Conservation (phyloP, 2,888 invertebrate species). For the Cryptocheilus praepositus region DNA sequence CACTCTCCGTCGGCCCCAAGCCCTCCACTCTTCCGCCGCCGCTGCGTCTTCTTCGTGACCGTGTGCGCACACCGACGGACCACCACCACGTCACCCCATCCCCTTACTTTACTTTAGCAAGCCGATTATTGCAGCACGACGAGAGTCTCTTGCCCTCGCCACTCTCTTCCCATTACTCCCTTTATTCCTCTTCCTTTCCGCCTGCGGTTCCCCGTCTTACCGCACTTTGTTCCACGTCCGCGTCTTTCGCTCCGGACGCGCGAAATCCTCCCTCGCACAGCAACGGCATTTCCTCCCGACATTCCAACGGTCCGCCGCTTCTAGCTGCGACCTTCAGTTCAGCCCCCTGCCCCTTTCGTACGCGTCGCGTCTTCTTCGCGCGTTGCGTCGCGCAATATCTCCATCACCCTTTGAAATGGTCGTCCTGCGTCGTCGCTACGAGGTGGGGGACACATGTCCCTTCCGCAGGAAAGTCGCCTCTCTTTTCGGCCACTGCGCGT, state of each 20-base stretch:
- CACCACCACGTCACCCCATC: conserved; percentile 46
- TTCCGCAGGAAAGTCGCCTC: not conserved
- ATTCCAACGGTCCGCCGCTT: conserved; percentile 22
- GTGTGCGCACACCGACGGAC: conserved; percentile 39
- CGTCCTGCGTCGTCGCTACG: not conserved
- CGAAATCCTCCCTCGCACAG: not conserved
- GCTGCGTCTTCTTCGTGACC: conserved; percentile 32
- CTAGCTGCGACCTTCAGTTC: conserved; percentile 11
- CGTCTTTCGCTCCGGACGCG: not conserved
- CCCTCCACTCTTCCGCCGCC: conserved; percentile 23
- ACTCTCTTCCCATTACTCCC: not conserved
- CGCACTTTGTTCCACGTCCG: conserved; percentile 3
- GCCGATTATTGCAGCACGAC: conserved; percentile 48
- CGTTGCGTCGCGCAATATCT: conserved; percentile 1
- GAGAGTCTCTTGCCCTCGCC: conserved; percentile 1
- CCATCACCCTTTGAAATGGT: not conserved
- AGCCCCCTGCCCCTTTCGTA: conserved; percentile 29
- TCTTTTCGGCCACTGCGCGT: conserved; percentile 43
- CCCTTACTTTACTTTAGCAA: conserved; percentile 44
- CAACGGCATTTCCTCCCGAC: not conserved
- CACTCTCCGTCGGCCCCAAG: too few relatives aligned
- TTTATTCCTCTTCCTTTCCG: not conserved
- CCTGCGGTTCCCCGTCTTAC: conserved; percentile 6
- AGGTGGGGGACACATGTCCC: too few relatives aligned
- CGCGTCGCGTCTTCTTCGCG: conserved; percentile 12